Conservation (phyloP, 2,113 vertebrate genomes). For the Rhea americana region DNA sequence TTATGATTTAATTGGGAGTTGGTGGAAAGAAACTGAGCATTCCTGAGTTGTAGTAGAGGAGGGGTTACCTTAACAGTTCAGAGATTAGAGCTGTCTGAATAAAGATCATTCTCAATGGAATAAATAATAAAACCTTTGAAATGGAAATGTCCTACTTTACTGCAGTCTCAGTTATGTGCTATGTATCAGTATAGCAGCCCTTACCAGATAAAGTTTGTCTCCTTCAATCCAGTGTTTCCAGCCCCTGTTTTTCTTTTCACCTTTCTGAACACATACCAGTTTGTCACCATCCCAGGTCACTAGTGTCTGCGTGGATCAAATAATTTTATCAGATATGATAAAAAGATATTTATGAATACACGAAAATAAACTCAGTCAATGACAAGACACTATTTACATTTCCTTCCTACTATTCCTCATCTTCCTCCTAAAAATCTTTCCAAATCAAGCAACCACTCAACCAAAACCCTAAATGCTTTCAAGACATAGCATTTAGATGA, state of each 20-base stretch:
- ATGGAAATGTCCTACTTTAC: background rate
- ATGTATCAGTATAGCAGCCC: background rate
- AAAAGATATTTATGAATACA: background rate
- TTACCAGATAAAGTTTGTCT: constrained; percentile 89
- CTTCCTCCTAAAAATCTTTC: background rate
- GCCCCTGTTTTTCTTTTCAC: constrained; percentile 92
- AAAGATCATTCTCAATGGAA: background rate
- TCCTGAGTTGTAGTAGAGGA: background rate
- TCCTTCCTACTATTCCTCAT: background rate
- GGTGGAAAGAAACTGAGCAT: background rate
- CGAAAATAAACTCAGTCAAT: background rate
- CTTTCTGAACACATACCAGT: constrained; percentile 90
- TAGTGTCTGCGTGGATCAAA: constrained; percentile 78
- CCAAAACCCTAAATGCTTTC: background rate
- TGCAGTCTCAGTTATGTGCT: background rate
- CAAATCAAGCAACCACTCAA: background rate
- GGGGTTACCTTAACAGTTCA: background rate
- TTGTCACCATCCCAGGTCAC: constrained; percentile 92
- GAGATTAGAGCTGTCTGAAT: background rate
- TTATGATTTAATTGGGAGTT: constrained; percentile 19
- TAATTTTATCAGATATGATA: background rate
- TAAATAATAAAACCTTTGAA: background rate
- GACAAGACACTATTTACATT: background rate
- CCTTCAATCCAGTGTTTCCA: constrained; percentile 97
- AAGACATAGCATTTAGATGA: background rate